Evolutionary conservation across 2,113 vertebrate species (phyloP), one percentile per base, ranked within the genome.

Genomic region (Xiphias gladius): DNA sequence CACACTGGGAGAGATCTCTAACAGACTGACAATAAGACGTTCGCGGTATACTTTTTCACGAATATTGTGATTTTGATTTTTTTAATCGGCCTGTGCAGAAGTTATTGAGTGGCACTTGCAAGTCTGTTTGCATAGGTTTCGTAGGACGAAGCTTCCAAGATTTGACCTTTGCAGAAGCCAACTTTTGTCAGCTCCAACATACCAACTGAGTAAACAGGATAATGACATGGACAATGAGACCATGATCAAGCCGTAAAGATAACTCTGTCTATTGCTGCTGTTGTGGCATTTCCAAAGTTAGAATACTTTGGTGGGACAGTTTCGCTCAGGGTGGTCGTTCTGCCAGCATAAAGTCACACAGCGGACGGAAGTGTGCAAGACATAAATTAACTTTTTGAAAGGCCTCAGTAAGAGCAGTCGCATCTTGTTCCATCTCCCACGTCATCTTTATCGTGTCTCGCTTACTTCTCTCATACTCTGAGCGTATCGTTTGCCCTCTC

Each of bases 341-440:
- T 73, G 85, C 68, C 63, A 37, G 50, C 64, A 58, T 71, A 55
- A 55, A 77, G 77, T 80, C 76, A 66, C 63, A 61, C 48, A 17
- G 79, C 32, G 63, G n/a, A n/a, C n/a, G n/a, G n/a, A 57, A 48
- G 50, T 61, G 30, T 22, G 68, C 24, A 0, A 39, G 73, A 77
- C 52, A 43, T 46, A 46, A 73, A 66, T 74, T 13, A 48, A 13
- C 7, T 46, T 32, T 54, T 12, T 65, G 8, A 67, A 20, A 71
- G 30, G 43, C 41, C 13, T 52, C 32, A 26, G 1, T 22, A 10
- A 12, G n/a, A 58, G 52, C 37, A 37, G 35, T 24, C 48, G 41
- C 10, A 28, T 50, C 66, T 16, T 65, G 46, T 78, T 39, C n/a
- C 37, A 24, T 43, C 17, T 7, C 26, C 74, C 37, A 26, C 5